These are phyloP conservation scores for Pseudomyrmex dendroicus DNA, from an alignment of 1,140 invertebrate genomes.

Conservation along the genomic window DNA sequence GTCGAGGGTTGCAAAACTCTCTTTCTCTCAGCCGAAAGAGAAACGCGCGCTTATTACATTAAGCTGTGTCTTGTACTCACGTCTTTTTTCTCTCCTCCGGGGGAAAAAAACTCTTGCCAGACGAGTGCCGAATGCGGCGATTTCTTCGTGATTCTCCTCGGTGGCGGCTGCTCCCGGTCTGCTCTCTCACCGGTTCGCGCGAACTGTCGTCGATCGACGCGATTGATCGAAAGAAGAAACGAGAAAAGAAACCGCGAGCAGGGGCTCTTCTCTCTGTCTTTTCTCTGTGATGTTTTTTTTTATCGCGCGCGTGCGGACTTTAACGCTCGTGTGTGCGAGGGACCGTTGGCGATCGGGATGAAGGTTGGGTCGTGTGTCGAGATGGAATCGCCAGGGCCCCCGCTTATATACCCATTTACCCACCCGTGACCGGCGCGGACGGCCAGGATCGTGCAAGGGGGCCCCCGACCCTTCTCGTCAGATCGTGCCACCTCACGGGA, in stretches of 20 bases:
- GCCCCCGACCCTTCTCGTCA: constrained; percentile 71
- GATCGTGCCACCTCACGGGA: constrained; percentile 22
- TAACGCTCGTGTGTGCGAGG: constrained; percentile 66
- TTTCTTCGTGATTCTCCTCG: constrained; percentile 8
- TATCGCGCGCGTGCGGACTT: constrained; percentile 72
- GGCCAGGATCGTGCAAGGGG: constrained; percentile 67
- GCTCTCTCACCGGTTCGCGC: constrained; percentile 50
- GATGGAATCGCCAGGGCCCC: constrained; percentile 80
- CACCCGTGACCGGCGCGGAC: constrained; percentile 67
- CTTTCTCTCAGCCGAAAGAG: not conserved
- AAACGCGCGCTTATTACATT: not conserved
- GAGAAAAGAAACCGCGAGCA: constrained; percentile 45
- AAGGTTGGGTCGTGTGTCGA: constrained; percentile 84
- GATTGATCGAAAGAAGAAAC: constrained; percentile 41
- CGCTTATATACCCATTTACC: constrained; percentile 84
- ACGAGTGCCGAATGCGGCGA: constrained; percentile 44
- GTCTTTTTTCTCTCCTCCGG: constrained; percentile 60
- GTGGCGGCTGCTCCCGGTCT: constrained; percentile 10
- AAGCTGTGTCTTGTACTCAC: constrained; percentile 59
- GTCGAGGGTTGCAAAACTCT: not conserved
- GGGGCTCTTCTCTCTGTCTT: constrained; percentile 10
- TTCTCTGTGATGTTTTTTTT: constrained; percentile 35
- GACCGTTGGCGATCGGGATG: constrained; percentile 75
- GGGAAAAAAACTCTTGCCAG: constrained; percentile 36
- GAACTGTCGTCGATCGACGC: constrained; percentile 46